Base-by-base conservation (phyloP, 2,888 invertebrate genomes). In the Germaria angustata region DNA sequence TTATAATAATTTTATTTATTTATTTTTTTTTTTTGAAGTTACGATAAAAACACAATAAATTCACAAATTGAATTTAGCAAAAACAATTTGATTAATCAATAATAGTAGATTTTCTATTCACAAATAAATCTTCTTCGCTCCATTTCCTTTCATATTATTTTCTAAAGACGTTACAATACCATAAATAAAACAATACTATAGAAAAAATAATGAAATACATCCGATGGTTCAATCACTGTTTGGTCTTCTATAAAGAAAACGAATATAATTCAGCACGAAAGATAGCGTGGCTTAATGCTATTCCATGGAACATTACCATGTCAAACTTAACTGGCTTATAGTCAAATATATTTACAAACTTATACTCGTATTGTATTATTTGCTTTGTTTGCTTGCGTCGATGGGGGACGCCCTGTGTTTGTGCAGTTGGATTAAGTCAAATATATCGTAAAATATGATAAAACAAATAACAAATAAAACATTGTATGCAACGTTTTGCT, bases 201-300 rank as follows among this genome's bases (percentile, higher is more conserved):
- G 28, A 32, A 55, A 44, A 36, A 13, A 13, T 55, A 34, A 2
- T 7, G 22, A 34, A 36, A 46, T 34, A 34, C 41, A 76, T 57
- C 22, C 41, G 28, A 59, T 32, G 49, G 57, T 49, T 68, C 32
- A 51, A 51, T 76, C 59, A 15, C 59, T 68, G 32, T 24, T 77
- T 61, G 22, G 28, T 61, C 32, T 41, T 61, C 4, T 17, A 20
- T 20, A 36, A 36, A 1, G 51, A 51, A 51, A 28, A 49, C 8
- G 8, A 36, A 55, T 36, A 39, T 46, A 61, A 69, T 17, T 17
- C 24, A 66, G 41, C 84, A 84, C 80, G 84, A 80, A 61, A 84
- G 75, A 71, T 84, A 39, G 84, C 84, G 81, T 84, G 84, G 80
- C 57, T 49, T 13, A 22, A 9, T 17, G 61, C 84, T 71, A 84